These are phyloP conservation scores for Prosapia bicincta DNA, from an alignment of 2,888 invertebrate species.

Conservation along the genomic window DNA sequence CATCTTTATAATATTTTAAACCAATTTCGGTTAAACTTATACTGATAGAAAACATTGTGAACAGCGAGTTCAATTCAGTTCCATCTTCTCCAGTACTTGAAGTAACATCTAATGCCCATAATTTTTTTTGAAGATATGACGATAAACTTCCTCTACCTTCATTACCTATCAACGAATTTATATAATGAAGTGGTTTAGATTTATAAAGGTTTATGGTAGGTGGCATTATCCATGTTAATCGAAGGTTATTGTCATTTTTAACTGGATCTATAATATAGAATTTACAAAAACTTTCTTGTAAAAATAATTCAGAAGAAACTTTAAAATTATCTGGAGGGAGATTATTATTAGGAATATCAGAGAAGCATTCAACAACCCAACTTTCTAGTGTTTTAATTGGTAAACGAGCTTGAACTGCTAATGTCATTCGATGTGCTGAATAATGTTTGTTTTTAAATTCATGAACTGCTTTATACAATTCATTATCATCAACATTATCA, in stretches of 20 bases:
- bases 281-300: constrained; percentile 60
- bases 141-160: constrained; percentile 84
- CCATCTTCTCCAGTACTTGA: constrained; percentile 69
- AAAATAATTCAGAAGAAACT: constrained; percentile 52
- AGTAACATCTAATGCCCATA: constrained; percentile 71
- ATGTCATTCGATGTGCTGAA: constrained; percentile 83
- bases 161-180: constrained; percentile 77
- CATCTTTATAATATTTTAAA: constrained; percentile 62
- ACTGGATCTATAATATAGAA: constrained; percentile 73
- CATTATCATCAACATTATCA: constrained; percentile 63
- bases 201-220: constrained; percentile 62
- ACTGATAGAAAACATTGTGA: constrained; percentile 58
- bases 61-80: constrained; percentile 75
- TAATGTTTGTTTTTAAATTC: constrained; percentile 75
- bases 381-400: constrained; percentile 61
- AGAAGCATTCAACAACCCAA: constrained; percentile 63
- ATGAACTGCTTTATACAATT: constrained; percentile 65
- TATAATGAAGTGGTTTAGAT: constrained; percentile 70
- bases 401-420: constrained; percentile 61
- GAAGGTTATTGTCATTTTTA: constrained; percentile 62
- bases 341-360: constrained; percentile 63
- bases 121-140: constrained; percentile 68
- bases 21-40: constrained; percentile 77
- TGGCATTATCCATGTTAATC: constrained; percentile 63
- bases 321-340: constrained; percentile 61